Evolutionary conservation across 2,113 vertebrate genomes (phyloP).

Genomic region (Anhinga rufa): DNA sequence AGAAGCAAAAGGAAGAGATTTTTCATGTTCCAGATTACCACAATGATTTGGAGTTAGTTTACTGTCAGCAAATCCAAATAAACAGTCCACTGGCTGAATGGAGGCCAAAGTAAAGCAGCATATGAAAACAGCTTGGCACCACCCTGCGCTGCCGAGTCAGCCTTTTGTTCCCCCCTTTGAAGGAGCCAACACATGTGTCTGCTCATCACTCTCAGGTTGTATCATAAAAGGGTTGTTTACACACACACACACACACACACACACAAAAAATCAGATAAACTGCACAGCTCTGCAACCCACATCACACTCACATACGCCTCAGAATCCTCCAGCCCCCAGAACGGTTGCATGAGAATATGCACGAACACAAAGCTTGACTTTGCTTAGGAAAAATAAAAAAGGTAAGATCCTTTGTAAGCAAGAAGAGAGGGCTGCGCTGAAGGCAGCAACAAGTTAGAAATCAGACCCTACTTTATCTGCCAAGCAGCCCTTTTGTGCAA

Average conservation of each 20-base stretch:
- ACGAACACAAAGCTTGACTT: neutral
- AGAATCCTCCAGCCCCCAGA: neutral
- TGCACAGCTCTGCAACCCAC: neutral
- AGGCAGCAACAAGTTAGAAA: neutral
- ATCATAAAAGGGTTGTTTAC: neutral
- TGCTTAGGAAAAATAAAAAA: neutral
- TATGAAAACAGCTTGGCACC: neutral
- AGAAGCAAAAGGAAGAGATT: neutral
- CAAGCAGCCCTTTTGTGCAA: neutral
- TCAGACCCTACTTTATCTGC: neutral
- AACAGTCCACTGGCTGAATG: constrained; percentile 7
- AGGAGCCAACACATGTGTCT: neutral
- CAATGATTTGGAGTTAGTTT: neutral
- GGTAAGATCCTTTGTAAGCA: neutral
- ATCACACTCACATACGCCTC: neutral
- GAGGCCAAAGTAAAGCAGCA: neutral
- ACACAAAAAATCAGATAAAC: neutral
- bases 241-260: neutral
- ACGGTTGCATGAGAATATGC: fast-evolving
- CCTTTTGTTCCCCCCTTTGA: neutral
- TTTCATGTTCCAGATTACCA: neutral
- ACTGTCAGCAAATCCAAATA: constrained; percentile 21
- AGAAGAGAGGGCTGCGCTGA: neutral
- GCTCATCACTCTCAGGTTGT: neutral
- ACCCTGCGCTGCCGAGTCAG: constrained; percentile 5